phyloP scores from a whole-genome alignment of 2,797 vertebrate genomes.

The Mionectes olivaceus region DNA sequence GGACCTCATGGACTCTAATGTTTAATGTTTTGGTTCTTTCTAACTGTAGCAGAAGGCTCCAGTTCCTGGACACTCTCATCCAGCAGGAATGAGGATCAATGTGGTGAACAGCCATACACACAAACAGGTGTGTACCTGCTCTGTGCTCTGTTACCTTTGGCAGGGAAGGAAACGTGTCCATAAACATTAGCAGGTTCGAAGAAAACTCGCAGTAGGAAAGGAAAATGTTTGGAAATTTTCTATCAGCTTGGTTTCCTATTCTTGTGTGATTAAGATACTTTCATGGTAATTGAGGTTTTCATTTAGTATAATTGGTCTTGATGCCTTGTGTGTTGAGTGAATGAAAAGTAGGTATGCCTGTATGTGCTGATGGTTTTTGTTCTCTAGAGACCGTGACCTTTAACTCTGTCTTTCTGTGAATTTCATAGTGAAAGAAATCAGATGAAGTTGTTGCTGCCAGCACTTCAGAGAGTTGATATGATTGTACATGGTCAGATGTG shows the following conservation, averaged over 20 bases:
- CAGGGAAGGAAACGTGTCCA: neutral
- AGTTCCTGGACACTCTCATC: slow-evolving; percentile 69
- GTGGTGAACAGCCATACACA: slow-evolving; percentile 81
- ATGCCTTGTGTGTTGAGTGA: neutral
- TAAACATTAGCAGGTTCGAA: neutral
- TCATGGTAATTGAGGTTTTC: neutral
- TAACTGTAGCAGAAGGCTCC: slow-evolving; percentile 77
- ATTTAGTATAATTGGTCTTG: neutral
- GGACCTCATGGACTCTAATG: neutral
- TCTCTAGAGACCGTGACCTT: neutral
- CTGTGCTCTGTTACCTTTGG: neutral
- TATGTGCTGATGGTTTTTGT: neutral
- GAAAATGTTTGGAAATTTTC: neutral
- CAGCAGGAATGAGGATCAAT: slow-evolving; percentile 85
- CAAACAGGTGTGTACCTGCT: slow-evolving; percentile 75
- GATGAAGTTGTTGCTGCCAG: neutral
- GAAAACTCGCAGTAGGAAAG: neutral
- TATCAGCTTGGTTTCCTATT: neutral
- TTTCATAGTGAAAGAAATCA: neutral
- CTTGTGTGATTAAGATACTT: neutral
- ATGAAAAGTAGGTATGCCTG: neutral
- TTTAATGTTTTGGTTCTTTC: slow-evolving; percentile 38
- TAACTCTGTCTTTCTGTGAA: neutral
- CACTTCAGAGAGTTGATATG: neutral
- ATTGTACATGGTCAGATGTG: neutral